Base-by-base conservation (phyloP, 1,140 invertebrate species). In the Eriocheir sinensis region DNA sequence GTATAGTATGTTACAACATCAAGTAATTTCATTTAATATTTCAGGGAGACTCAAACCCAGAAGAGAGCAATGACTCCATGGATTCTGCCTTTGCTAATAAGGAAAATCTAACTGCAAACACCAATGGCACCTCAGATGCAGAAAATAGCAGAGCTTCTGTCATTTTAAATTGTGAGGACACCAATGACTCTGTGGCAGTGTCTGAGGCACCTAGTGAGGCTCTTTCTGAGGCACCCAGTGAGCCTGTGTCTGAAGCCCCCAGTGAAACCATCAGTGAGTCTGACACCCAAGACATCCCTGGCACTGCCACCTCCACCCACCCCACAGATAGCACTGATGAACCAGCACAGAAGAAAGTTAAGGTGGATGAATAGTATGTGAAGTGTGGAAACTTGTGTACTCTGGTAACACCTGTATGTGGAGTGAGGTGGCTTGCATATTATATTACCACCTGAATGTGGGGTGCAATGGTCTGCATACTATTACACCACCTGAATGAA, bases 31-130 rank as follows among this genome's bases (percentile, higher is more conserved):
- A n/a, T n/a, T 32, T 40, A 90, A 88, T 89, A 30, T 94, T 94
- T 44, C 93, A 96, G 95, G 95, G 95, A 72, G 92, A 83, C 17
- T 40, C 95, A 40, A 53, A 91, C 21, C 89, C 92, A 3, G 95
- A 95, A 34, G 95, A 95, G 89, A 95, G 92, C 95, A 95, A 95
- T 53, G 95, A 96, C 88, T 96, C 95, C 2, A 95, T 95, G 89
- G 95, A 96, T 85, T 95, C 94, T 79, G 91, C 94, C 48, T 94
- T 94, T 94, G 95, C 95, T 34, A 96, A 96, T 41, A 96, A 96
- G 81, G 95, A 96, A 86, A 96, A 96, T 60, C 88, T 88, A 38
- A 95, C 94, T 53, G 95, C 93, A 80, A 95, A 96, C 53, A 95
- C 95, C 79, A 95, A 95, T 89, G 95, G 95, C 60, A 96, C 95